Evolutionary conservation across 64 coral and sea anemone species (phyloP).

Genomic region (Dendronephthya gigantea): DNA sequence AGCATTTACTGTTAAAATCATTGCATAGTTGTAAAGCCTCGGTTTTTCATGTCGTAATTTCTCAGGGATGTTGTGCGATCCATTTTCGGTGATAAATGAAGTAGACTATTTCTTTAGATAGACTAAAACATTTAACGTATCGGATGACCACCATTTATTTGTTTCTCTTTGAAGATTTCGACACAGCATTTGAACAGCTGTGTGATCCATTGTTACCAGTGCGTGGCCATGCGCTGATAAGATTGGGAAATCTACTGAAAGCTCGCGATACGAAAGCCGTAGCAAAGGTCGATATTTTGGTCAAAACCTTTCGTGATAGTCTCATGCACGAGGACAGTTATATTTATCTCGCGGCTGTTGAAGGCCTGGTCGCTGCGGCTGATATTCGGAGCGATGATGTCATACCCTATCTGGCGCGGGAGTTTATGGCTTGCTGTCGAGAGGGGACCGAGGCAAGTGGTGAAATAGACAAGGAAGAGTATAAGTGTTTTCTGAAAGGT

Average conservation of each 20-base stretch:
- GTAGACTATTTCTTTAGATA: no score
- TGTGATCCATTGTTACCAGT: conserved; percentile 80
- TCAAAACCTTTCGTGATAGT: not conserved
- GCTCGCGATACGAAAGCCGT: conserved; percentile 52
- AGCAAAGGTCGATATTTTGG: conserved; percentile 30
- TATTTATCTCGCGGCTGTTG: not conserved
- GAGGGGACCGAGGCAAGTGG: not conserved
- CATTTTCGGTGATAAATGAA: no score
- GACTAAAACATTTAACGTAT: no score
- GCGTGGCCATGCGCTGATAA: conserved; percentile 73
- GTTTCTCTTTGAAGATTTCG: conserved; percentile 33
- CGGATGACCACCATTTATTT: no score
- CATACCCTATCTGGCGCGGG: not conserved
- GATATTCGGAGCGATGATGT: not conserved
- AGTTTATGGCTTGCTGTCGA: not conserved
- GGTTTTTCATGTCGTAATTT: no score
- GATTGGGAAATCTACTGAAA: conserved; percentile 47
- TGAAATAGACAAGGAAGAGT: not conserved
- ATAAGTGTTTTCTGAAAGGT: not conserved
- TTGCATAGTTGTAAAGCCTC: no score
- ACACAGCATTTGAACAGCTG: conserved; percentile 52
- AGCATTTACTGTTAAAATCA: no score
- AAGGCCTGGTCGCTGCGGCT: conserved; percentile 11
- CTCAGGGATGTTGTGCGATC: no score
- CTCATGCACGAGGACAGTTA: conserved; percentile 11